Percentiles rank a stretch among this genome's conserved stretches.
Conservation (phyloP, 2,797 vertebrate species). For the Borostomias antarcticus region DNA sequence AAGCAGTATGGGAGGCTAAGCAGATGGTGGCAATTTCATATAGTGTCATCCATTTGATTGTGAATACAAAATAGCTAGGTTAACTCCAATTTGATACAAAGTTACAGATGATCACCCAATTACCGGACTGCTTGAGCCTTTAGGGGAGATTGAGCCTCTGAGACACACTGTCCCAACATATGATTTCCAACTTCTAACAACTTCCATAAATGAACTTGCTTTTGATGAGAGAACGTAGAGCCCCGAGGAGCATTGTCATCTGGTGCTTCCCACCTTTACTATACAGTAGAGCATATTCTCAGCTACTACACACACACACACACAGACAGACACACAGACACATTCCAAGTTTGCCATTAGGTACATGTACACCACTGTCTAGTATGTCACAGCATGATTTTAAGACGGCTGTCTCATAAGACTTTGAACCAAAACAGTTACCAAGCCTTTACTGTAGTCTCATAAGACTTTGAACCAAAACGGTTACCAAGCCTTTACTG, state of each 20-base stretch:
- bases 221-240: no score
- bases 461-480: not conserved
- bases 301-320: no score
- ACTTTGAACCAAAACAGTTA: not conserved
- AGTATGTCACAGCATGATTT: no score
- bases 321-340: no score
- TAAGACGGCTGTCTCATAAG: not conserved
- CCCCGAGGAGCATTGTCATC: not conserved
- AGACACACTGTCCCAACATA: no score
- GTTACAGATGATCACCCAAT: slow-evolving; percentile 1
- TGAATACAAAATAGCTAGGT: slow-evolving; percentile 1
- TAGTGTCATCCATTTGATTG: slow-evolving; percentile 1
- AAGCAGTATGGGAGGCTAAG: not conserved
- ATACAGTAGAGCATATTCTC: not conserved
- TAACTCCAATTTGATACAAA: not conserved
- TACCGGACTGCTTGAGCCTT: not conserved
- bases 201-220: no score
- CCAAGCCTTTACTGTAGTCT: not conserved
- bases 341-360: no score
- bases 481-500: not conserved
- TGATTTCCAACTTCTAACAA: no score
- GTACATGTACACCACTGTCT: no score
- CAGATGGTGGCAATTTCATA: not conserved
- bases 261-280: not conserved
- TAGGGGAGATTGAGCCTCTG: no score